Percentiles rank a stretch among this genome's conserved stretches.
These are phyloP conservation scores for Bombus vancouverensis DNA, from an alignment of 1,140 invertebrate genomes.

Conservation along the genomic window DNA sequence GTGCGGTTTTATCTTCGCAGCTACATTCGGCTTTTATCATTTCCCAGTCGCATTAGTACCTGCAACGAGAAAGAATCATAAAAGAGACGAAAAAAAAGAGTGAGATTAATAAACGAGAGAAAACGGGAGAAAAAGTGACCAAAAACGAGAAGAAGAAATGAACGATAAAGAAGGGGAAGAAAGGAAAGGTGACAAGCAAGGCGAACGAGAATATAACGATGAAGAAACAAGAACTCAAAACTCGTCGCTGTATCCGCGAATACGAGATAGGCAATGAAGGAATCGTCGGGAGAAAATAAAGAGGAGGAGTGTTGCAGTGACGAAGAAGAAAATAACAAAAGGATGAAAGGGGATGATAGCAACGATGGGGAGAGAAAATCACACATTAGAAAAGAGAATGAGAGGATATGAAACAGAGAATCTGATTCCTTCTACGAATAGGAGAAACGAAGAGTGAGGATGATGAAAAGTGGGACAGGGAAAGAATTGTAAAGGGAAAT, in stretches of 20 bases:
- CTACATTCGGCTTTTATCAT: constrained; percentile 64
- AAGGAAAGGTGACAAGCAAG: too few species aligned
- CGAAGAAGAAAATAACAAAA: background rate
- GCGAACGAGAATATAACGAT: too few species aligned
- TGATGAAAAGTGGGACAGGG: background rate
- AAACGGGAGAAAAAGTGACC: background rate
- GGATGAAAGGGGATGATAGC: background rate
- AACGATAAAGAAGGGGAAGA: too few species aligned
- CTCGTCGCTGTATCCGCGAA: too few species aligned
- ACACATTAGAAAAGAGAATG: background rate
- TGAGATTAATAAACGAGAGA: background rate
- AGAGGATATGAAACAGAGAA: background rate
- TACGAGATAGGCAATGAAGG: too few species aligned
- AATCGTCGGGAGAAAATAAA: too few species aligned
- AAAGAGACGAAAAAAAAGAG: background rate
- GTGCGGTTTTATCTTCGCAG: constrained; percentile 60
- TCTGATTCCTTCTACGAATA: too few species aligned
- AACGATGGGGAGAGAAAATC: background rate
- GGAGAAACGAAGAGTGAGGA: background rate
- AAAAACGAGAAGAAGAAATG: background rate
- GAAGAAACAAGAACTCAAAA: too few species aligned
- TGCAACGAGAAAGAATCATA: constrained; percentile 39
- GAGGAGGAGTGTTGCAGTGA: background rate
- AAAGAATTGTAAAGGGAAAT: background rate
- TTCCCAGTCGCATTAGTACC: constrained; percentile 64